These are phyloP conservation scores for Oreochromis grahami DNA, from an alignment of 2,797 vertebrate species.

Conservation along the genomic window DNA sequence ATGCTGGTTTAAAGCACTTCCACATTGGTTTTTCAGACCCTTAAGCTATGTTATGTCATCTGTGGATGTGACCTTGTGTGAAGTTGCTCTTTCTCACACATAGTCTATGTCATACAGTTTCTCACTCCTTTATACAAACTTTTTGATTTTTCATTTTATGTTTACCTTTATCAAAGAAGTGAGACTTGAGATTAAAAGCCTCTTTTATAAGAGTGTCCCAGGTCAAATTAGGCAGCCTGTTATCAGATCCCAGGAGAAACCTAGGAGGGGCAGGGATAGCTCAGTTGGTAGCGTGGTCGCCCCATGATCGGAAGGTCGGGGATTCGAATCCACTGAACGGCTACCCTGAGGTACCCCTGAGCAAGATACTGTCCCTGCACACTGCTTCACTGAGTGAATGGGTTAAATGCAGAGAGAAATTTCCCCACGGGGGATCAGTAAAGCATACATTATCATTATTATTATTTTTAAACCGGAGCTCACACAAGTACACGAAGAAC, in stretches of 20 bases:
- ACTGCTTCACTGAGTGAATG: no score
- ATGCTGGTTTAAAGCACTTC: background rate
- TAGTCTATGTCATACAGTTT: background rate
- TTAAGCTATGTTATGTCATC: background rate
- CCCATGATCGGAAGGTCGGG: no score
- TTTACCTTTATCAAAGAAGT: background rate
- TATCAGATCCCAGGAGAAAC: background rate
- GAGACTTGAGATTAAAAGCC: background rate
- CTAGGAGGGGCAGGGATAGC: no score
- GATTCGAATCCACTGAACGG: no score
- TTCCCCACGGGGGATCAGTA: no score
- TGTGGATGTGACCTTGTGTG: background rate
- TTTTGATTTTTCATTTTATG: background rate
- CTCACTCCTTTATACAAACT: background rate
- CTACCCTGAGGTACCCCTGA: no score
- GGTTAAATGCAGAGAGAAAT: no score
- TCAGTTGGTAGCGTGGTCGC: no score
- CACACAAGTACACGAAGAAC: background rate
- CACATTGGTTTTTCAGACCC: background rate
- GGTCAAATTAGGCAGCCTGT: background rate
- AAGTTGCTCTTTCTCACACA: background rate
- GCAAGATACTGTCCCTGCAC: no score
- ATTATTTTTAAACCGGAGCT: background rate
- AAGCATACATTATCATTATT: no score
- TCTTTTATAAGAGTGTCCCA: background rate